These are phyloP conservation scores for Labia minor DNA, from an alignment of 2,888 invertebrate species.

Conservation along the genomic window DNA sequence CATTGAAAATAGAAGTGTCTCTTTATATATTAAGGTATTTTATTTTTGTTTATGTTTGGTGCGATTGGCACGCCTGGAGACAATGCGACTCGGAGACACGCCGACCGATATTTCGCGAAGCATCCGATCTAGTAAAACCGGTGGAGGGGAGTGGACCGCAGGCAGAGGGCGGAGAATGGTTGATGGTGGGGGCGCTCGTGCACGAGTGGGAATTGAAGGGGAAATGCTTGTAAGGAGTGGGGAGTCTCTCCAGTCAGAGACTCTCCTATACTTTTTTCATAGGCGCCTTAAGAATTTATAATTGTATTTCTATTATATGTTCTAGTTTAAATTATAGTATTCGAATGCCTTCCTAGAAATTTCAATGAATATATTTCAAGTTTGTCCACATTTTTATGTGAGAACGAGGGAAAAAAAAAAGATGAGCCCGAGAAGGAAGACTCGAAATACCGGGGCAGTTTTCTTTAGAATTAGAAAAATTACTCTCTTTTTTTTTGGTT, in stretches of 20 bases:
- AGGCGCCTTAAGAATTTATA: not conserved
- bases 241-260: not conserved
- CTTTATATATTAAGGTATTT: no score
- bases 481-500: not conserved
- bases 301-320: not conserved
- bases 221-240: not conserved
- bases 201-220: not conserved
- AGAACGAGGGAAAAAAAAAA: not conserved
- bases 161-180: not conserved
- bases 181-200: no score
- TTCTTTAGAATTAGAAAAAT: not conserved
- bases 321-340: slow-evolving; percentile 13
- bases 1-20: no score
- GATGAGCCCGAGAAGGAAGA: not conserved
- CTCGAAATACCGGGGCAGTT: not conserved
- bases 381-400: slow-evolving; percentile 4
- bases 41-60: no score
- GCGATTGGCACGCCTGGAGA: not conserved
- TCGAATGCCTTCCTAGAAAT: not conserved
- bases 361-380: slow-evolving; percentile 1
- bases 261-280: not conserved
- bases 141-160: no score
- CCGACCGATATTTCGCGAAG: not conserved
- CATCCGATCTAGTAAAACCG: not conserved
- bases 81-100: not conserved